Evolutionary conservation across 2,888 invertebrate species (phyloP).

Genomic region (Pardosa pseudoannulata): DNA sequence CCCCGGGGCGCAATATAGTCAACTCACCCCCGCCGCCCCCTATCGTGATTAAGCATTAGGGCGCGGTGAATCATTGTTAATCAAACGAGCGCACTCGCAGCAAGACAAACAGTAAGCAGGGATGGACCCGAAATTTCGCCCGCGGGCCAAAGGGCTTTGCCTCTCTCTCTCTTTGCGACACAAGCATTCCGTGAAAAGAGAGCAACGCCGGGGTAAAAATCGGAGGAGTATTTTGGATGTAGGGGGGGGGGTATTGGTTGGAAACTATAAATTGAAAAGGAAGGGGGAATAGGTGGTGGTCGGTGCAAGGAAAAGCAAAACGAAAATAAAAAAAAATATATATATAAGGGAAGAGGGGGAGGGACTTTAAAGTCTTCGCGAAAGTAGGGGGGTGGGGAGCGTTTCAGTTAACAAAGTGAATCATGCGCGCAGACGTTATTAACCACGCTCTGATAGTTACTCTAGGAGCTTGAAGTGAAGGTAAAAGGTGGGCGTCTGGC

Average conservation of each 20-base stretch:
- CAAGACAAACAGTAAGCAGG: conserved; percentile 59
- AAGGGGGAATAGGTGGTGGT: not conserved
- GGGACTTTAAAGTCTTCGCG: no score
- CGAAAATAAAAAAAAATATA: no score
- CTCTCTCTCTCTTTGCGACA: conserved; percentile 23
- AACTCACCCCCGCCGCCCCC: not conserved
- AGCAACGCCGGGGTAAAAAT: conserved; percentile 33
- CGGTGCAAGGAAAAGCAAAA: not conserved
- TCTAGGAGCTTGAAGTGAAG: not conserved
- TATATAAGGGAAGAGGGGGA: no score
- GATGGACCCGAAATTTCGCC: conserved; percentile 27
- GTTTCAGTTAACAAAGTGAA: not conserved
- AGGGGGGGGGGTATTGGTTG: no score
- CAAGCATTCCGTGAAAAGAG: conserved; percentile 47
- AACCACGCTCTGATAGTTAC: conserved; percentile 10
- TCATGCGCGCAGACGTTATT: not conserved
- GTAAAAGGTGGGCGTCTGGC: not conserved
- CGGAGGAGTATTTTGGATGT: no score
- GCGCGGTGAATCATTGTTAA: conserved; percentile 71
- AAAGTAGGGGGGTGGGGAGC: not conserved
- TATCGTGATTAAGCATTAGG: conserved; percentile 6
- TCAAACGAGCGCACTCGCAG: conserved; percentile 64
- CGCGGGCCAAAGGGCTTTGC: conserved; percentile 45
- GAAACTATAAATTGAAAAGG: conserved; percentile 19
- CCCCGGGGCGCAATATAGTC: conserved; percentile 8